Evolutionary conservation across 2,888 invertebrate genomes (phyloP).

Genomic region (Apamea sordens): DNA sequence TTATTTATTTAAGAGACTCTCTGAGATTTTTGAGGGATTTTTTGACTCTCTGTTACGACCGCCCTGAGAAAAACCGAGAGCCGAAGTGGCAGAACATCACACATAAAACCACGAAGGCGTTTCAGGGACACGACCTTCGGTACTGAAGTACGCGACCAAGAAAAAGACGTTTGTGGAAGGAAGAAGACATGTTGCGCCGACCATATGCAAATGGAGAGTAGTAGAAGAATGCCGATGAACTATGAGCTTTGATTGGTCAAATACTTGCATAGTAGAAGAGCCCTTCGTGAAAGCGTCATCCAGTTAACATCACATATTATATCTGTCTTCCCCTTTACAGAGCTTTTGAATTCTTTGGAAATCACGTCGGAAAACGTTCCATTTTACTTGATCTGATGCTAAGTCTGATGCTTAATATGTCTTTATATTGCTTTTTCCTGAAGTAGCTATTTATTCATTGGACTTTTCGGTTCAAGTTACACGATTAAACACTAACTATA

Average conservation of each 20-base stretch:
- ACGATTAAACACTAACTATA: too few relatives aligned
- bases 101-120: not conserved
- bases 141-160: not conserved
- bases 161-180: not conserved
- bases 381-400: not conserved
- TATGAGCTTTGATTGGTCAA: not conserved
- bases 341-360: not conserved
- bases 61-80: not conserved
- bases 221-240: too few relatives aligned
- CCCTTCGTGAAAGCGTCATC: not conserved
- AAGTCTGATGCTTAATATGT: not conserved
- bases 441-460: too few relatives aligned
- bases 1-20: too few relatives aligned
- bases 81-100: not conserved
- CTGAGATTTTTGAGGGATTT: too few relatives aligned
- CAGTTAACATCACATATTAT: not conserved
- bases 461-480: too few relatives aligned
- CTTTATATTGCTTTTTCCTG: not conserved
- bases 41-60: not conserved
- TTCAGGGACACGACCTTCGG: not conserved
- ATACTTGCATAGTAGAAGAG: not conserved
- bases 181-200: not conserved
- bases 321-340: not conserved
- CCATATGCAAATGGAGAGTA: not conserved
- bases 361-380: not conserved